These are phyloP conservation scores for Zophobas morio DNA, from an alignment of 1,140 invertebrate genomes.

Conservation along the genomic window DNA sequence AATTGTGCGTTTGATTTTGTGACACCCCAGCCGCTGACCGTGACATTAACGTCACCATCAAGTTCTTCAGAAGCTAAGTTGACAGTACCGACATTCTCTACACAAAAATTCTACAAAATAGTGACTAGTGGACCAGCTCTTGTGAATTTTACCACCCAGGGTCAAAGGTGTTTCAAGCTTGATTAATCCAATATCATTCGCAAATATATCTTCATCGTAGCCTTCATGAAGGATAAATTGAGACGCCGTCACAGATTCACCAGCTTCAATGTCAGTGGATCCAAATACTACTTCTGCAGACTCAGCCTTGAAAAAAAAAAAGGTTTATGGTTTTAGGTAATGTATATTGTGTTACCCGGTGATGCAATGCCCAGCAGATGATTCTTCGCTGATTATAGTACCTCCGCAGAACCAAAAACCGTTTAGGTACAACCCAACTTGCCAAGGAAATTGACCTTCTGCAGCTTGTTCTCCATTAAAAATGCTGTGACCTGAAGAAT, in stretches of 20 bases:
- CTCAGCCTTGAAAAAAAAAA: too few species aligned
- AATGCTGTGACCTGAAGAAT: neutral
- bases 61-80: neutral
- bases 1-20: neutral
- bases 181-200: neutral
- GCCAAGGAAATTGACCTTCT: neutral
- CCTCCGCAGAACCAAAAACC: neutral
- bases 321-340: too few species aligned
- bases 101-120: neutral
- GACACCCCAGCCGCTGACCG: neutral
- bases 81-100: neutral
- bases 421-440: neutral
- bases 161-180: neutral
- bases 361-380: neutral
- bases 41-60: neutral
- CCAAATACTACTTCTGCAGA: too few species aligned
- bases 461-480: neutral
- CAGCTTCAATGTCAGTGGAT: too few species aligned
- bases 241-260: too few species aligned
- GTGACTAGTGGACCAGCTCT: neutral
- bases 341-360: neutral
- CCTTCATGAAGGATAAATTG: neutral
- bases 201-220: neutral
- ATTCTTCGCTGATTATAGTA: neutral
- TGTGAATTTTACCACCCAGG: neutral